These are phyloP conservation scores for Eupithecia abbreviata DNA, from an alignment of 2,888 invertebrate genomes.

Conservation along the genomic window DNA sequence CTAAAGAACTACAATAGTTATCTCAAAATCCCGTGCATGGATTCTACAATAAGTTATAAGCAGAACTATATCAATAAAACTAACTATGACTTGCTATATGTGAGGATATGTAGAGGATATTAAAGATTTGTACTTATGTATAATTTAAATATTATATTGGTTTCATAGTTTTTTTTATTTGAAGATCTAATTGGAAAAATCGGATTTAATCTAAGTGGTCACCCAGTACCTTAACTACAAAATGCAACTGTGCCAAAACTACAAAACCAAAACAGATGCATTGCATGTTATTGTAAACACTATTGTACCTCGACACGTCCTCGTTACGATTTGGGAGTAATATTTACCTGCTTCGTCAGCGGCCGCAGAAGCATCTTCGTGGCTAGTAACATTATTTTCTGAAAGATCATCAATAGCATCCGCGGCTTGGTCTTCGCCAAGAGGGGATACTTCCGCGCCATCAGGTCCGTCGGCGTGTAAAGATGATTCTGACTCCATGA, in stretches of 20 bases:
- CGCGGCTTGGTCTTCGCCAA: slow-evolving; percentile 67
- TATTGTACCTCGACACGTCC: slow-evolving; percentile 1
- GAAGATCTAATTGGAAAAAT: neutral
- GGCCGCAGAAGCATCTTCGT: slow-evolving; percentile 63
- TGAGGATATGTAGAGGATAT: neutral
- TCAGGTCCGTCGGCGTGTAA: slow-evolving; percentile 71
- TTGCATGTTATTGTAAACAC: slow-evolving; percentile 10
- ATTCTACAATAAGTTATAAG: neutral
- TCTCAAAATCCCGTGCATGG: neutral
- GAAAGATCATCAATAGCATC: slow-evolving; percentile 67
- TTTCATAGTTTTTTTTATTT: no score
- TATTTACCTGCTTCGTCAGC: slow-evolving; percentile 66
- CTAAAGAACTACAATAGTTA: neutral
- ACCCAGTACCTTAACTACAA: neutral
- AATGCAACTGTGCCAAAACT: slow-evolving; percentile 13
- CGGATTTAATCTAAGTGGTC: neutral
- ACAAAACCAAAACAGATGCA: slow-evolving; percentile 12
- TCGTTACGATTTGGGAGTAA: neutral
- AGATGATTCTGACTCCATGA: slow-evolving; percentile 76
- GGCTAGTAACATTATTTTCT: slow-evolving; percentile 69
- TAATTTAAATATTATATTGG: no score
- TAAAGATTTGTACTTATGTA: neutral
- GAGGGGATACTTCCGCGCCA: slow-evolving; percentile 80
- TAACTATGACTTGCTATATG: neutral
- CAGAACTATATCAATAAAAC: neutral